These are phyloP conservation scores for Pachycephus smyrnensis DNA, from an alignment of 2,888 invertebrate species.

Conservation along the genomic window DNA sequence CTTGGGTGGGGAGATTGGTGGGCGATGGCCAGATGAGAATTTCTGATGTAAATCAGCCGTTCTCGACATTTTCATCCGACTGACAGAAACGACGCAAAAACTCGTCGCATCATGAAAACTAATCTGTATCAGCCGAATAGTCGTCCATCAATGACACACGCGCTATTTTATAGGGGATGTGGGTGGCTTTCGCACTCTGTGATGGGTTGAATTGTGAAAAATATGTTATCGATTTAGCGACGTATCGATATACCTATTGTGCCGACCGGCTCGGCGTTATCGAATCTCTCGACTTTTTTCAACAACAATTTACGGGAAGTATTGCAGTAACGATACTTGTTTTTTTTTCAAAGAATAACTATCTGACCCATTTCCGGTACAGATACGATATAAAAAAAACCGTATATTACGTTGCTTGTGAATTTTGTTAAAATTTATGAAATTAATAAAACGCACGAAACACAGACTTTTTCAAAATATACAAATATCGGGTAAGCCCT, in stretches of 20 bases:
- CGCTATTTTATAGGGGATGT: background rate
- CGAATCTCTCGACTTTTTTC: slow-evolving; percentile 17
- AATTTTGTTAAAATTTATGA: background rate
- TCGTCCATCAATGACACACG: slow-evolving; percentile 26
- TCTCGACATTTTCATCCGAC: slow-evolving; percentile 11
- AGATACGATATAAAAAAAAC: background rate
- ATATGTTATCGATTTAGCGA: slow-evolving; percentile 37
- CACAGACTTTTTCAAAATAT: background rate
- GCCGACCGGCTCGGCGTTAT: slow-evolving; percentile 17
- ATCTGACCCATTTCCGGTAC: background rate
- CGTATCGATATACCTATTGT: slow-evolving; percentile 42
- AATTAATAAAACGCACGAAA: too few species aligned
- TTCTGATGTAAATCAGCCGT: background rate
- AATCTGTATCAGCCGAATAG: slow-evolving; percentile 37
- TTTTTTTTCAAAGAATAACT: background rate
- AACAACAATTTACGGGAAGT: slow-evolving; percentile 31
- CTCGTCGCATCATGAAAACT: slow-evolving; percentile 30
- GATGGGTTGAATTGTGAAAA: background rate
- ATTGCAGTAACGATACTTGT: slow-evolving; percentile 42
- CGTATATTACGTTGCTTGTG: background rate
- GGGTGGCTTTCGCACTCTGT: background rate
- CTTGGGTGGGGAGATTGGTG: fast-evolving
- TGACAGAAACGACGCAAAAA: slow-evolving; percentile 20
- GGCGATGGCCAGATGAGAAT: background rate
- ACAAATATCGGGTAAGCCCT: background rate